Evolutionary conservation across 2,888 invertebrate genomes (phyloP), one percentile per base, ranked within the genome.

Genomic region (Coelopa pilipes): DNA sequence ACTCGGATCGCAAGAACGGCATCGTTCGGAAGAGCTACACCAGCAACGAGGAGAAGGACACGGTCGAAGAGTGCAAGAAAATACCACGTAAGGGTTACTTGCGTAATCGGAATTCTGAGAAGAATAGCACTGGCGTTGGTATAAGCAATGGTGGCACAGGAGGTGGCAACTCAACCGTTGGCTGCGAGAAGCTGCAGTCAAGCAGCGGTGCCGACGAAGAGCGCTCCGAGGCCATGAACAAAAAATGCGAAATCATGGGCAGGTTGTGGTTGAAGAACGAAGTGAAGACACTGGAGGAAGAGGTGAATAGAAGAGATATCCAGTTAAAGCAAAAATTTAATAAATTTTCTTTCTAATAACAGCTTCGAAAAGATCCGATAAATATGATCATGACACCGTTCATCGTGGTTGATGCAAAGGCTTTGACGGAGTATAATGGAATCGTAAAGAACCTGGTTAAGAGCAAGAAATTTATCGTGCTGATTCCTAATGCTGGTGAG

Each of bases 201-300:
- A 87, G 87, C 77, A 87, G 86, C 75, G 87, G 87, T 0, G 87
- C 87, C 3, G 87, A 87, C 73, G 87, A 87, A 69, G 87, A 87
- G 72, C 86, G 87, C 34, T 87, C 86, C 5, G 86, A 87, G 71
- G 85, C 86, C 0, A 82, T 83, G 79, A 81, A 84, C 7, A 85
- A 85, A 73, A 84, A 86, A 76, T 87, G 86, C 63, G 87, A 88
- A 76, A 82, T 95, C 70, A 94, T 97, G 92, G 97, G 97, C 2
- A 94, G 94, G 80, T 89, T 97, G 74, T 96, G 97, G 94, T 89
- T 98, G 72, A 92, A 93, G 80, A 94, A 96, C 9, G 96, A 96
- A 86, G 96, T 97, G 19, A 92, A 93, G 62, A 94, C 95, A 77
- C 87, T 97, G 77, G 97, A 97, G 87, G 93, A 90, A 78, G 90